Base-by-base conservation (phyloP, 2,888 invertebrate genomes). In the Dasypogon diadema region DNA sequence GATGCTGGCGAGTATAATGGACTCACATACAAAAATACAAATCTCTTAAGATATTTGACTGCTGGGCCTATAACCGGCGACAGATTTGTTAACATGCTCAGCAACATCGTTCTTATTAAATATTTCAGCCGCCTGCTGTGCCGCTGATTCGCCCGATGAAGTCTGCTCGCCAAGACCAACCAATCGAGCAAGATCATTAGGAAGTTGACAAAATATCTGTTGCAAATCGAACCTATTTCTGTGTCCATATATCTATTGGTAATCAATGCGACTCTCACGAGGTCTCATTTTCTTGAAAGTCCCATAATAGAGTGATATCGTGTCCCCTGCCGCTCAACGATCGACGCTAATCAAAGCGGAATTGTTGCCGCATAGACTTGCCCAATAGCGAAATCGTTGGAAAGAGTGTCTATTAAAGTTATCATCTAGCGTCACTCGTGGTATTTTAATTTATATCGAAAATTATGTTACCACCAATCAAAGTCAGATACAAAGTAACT, bases 271-370 rank as follows among this genome's bases (percentile, higher is more conserved):
- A 5, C 8, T 65, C 65, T 46, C 46, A 65, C 8, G 14, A 65
- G 14, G 65, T 65, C 46, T 65, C 65, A 65, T 65, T 65, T 65
- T 46, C 26, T 65, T 48, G 65, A 65, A 65, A 65, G 65, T 26
- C 24, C 14, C 24, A 65, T 65, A 48, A 65, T 65, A 48, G 65
- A 21, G 48, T 22, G 42, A 46, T 24, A 65, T 14, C 46, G 14
- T 6, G 65, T 22, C 46, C 24, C 65, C 65, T 26, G 46, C 65
- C 22, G 65, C 37, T 48, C 42, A 26, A 56, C 42, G 46, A 48
- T 24, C 37, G 46, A 48, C 24, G 65, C 65, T 65, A 65, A 65
- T 65, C 65, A 65, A 65, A 46, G 65, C 46, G 48, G 65, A 65
- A 65, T 65, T 65, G 65, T 65, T 65, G 65, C 37, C 46, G 65